These are phyloP conservation scores for Drosophila parabipectinata DNA, from an alignment of 1,140 invertebrate species.

Conservation along the genomic window DNA sequence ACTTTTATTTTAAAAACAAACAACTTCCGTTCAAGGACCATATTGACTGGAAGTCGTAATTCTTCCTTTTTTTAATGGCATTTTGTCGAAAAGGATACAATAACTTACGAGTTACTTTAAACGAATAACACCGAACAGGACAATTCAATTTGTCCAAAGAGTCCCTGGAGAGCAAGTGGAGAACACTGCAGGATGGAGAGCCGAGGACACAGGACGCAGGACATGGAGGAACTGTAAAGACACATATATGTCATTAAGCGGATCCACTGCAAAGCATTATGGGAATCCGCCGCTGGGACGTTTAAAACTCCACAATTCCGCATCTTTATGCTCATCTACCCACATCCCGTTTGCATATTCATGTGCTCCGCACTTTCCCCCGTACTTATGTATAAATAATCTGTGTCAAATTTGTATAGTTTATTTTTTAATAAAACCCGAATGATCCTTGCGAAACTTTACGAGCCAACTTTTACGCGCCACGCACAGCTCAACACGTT, in stretches of 20 bases:
- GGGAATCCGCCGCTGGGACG: slow-evolving; percentile 11
- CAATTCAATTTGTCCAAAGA: slow-evolving; percentile 26
- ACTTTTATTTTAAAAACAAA: not conserved
- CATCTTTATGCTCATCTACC: slow-evolving; percentile 34
- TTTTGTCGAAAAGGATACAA: slow-evolving; percentile 5
- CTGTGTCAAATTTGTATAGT: slow-evolving; percentile 80
- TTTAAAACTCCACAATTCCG: slow-evolving; percentile 19
- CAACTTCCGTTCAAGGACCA: not conserved
- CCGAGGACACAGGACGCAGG: not conserved
- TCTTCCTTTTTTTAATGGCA: not conserved
- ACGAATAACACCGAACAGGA: slow-evolving; percentile 14
- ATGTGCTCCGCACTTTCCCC: slow-evolving; percentile 31
- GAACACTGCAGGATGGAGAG: not conserved
- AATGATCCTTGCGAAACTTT: slow-evolving; percentile 68
- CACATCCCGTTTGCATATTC: slow-evolving; percentile 51
- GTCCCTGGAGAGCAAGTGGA: not conserved
- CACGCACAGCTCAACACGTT: slow-evolving; percentile 67
- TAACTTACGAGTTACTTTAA: slow-evolving; percentile 11
- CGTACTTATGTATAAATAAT: slow-evolving; percentile 67
- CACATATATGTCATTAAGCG: slow-evolving; percentile 16
- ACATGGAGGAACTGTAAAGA: not conserved
- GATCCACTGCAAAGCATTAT: slow-evolving; percentile 27
- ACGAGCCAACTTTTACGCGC: slow-evolving; percentile 67
- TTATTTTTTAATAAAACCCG: slow-evolving; percentile 78
- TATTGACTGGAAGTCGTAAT: not conserved